Conservation (phyloP, 2,797 vertebrate genomes). For the Iguana delicatissima region DNA sequence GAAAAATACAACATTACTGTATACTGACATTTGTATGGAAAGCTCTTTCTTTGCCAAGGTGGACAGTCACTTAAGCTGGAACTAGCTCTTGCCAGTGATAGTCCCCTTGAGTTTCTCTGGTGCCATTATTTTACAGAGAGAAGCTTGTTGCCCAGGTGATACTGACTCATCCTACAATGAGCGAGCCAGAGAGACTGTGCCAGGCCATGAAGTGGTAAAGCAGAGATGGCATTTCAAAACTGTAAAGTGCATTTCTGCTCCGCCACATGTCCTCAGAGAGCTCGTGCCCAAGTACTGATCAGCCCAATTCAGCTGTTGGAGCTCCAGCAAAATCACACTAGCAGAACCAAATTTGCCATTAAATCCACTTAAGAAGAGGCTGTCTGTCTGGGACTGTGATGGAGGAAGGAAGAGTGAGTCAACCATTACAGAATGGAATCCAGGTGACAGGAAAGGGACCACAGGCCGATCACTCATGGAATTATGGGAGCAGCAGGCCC, state of each 20-base stretch:
- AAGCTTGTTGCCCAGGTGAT: constrained; percentile 42
- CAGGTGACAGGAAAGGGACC: background rate
- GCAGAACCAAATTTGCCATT: background rate
- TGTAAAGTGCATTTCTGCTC: constrained; percentile 27
- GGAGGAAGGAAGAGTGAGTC: background rate
- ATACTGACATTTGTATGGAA: background rate
- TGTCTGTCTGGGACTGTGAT: background rate
- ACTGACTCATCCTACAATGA: constrained; percentile 36
- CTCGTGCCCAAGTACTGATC: background rate
- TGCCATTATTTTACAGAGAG: constrained; percentile 13
- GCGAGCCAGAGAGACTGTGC: constrained; percentile 7
- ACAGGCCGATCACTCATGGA: background rate
- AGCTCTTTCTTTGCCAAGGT: constrained; percentile 7
- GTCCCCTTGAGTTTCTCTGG: constrained; percentile 24
- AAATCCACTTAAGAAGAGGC: background rate
- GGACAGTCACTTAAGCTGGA: background rate
- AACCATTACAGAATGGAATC: background rate
- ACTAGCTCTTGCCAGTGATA: background rate
- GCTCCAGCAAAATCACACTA: background rate
- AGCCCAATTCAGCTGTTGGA: constrained; percentile 32
- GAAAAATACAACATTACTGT: background rate
- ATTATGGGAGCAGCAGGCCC: background rate
- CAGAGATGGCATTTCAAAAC: constrained; percentile 13
- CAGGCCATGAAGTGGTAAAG: constrained; percentile 20
- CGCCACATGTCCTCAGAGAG: constrained; percentile 8